Evolutionary conservation across 2,888 invertebrate species (phyloP).

Genomic region (Bombylius major): DNA sequence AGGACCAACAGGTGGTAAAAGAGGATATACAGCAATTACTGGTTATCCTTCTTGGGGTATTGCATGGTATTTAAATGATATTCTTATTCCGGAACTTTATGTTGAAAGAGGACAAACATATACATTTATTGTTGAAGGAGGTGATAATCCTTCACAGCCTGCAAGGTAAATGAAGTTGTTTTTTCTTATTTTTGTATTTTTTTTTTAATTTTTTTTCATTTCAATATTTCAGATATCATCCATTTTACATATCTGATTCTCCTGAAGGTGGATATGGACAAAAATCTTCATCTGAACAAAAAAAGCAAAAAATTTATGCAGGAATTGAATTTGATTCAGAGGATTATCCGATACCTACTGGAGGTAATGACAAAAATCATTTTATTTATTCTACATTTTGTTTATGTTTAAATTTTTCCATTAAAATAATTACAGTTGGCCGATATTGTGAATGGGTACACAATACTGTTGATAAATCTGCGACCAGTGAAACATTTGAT

Average conservation of each 20-base stretch:
- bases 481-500: constrained; percentile 59
- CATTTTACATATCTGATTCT: constrained; percentile 81
- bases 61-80: constrained; percentile 86
- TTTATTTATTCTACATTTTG: background rate
- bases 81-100: constrained; percentile 77
- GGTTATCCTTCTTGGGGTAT: constrained; percentile 79
- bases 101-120: constrained; percentile 79
- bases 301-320: constrained; percentile 62
- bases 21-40: constrained; percentile 70
- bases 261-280: constrained; percentile 77
- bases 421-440: constrained; percentile 43
- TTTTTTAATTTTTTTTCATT: background rate
- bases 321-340: constrained; percentile 65
- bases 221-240: constrained; percentile 54
- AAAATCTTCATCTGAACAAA: constrained; percentile 55
- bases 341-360: constrained; percentile 68
- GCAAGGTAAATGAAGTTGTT: constrained; percentile 44
- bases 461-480: constrained; percentile 60
- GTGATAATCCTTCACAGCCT: constrained; percentile 64
- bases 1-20: constrained; percentile 70
- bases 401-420: background rate
- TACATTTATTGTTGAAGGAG: constrained; percentile 76
- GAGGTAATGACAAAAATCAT: constrained; percentile 39
- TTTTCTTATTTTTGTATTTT: background rate
- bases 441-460: constrained; percentile 82